These are phyloP conservation scores for Pelecanus crispus DNA, from an alignment of 2,113 vertebrate genomes.

Conservation along the genomic window DNA sequence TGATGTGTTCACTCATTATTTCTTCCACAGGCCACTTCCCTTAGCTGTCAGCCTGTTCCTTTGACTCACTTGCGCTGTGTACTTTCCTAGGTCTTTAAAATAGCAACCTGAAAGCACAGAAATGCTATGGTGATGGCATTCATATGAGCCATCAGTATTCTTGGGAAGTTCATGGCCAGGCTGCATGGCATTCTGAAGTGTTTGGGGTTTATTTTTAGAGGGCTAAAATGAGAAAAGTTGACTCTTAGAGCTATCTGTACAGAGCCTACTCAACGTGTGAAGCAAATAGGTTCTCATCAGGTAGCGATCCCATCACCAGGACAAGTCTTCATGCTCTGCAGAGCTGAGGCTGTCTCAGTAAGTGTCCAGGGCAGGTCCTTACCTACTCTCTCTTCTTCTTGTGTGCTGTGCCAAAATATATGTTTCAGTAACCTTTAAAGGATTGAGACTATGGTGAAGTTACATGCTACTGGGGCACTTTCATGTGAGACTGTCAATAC, in stretches of 20 bases:
- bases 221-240: not conserved
- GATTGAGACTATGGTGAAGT: not conserved
- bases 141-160: not conserved
- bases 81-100: not conserved
- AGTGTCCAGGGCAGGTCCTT: not conserved
- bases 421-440: not conserved
- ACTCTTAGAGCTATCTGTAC: not conserved
- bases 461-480: not conserved
- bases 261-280: not conserved
- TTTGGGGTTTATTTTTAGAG: not conserved
- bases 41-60: not conserved
- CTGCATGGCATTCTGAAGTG: not conserved
- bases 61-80: not conserved
- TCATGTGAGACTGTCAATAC: fast-evolving
- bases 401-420: not conserved
- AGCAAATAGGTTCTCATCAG: not conserved
- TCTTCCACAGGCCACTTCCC: not conserved
- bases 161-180: not conserved
- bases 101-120: not conserved
- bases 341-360: not conserved
- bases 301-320: not conserved
- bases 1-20: not conserved
- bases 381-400: not conserved
- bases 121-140: not conserved
- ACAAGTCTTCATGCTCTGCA: not conserved